A percentile compares a stretch with the other conserved stretches of the same genome.
Conservation (phyloP, 2,888 invertebrate species). For the Liopterus haemorrhoidalis region DNA sequence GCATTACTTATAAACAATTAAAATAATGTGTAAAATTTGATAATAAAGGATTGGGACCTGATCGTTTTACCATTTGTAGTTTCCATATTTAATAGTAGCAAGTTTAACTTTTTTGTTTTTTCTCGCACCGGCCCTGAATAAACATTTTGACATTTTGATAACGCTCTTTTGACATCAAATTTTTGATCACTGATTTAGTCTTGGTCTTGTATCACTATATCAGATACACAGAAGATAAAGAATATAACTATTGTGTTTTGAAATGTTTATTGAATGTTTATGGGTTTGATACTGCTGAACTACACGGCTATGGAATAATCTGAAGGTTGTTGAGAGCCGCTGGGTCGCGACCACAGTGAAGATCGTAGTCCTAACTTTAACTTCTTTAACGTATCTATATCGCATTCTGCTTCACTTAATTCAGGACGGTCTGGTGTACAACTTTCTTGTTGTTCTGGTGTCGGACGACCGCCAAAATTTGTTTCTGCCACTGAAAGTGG, state of each 20-base stretch:
- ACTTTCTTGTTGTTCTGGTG: constrained; percentile 40
- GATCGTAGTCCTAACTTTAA: constrained; percentile 64
- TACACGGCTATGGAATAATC: constrained; percentile 72
- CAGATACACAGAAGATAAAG: constrained; percentile 23
- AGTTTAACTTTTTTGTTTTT: too few relatives aligned
- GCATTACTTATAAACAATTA: too few relatives aligned
- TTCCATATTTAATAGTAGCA: too few relatives aligned
- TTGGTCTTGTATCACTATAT: constrained; percentile 24
- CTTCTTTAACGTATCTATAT: constrained; percentile 68
- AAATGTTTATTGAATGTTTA: constrained; percentile 8
- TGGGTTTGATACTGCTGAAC: constrained; percentile 32
- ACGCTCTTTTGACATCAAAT: constrained; percentile 20
- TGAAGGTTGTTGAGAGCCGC: constrained; percentile 56
- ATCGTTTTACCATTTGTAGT: too few relatives aligned
- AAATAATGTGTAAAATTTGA: too few relatives aligned
- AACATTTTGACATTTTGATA: constrained; percentile 17
- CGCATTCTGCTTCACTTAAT: constrained; percentile 65
- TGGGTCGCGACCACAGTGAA: constrained; percentile 64
- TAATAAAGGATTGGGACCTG: too few relatives aligned
- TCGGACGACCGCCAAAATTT: constrained; percentile 46
- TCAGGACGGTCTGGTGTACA: constrained; percentile 52
- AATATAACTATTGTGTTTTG: constrained; percentile 21
- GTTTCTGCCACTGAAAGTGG: constrained; percentile 57
- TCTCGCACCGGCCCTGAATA: too few relatives aligned
- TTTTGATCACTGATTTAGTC: constrained; percentile 13